phyloP scores from a whole-genome alignment of 2,113 vertebrate species.

The Calcarius ornatus region DNA sequence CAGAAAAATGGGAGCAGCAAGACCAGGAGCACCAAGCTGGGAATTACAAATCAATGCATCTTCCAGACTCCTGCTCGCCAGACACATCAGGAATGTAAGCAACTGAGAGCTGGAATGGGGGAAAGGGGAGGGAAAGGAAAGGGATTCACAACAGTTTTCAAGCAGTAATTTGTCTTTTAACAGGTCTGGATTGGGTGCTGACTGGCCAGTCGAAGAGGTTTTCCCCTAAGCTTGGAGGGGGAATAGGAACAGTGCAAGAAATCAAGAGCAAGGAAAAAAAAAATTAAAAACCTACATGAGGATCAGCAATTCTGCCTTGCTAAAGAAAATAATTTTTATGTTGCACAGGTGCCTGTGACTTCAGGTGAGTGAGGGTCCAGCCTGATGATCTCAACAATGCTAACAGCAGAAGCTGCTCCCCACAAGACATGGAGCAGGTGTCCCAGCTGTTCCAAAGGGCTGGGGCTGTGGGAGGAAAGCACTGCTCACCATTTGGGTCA shows the following conservation, averaged over 20 bases:
- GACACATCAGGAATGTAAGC: neutral
- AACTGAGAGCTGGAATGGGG: neutral
- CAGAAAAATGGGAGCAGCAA: neutral
- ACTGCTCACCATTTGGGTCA: neutral
- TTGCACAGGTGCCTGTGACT: neutral
- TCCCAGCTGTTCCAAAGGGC: rapidly evolving
- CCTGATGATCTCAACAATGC: neutral
- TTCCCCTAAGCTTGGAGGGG: neutral
- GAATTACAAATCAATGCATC: neutral
- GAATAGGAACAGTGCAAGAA: neutral
- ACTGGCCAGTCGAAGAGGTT: neutral
- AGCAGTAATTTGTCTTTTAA: neutral
- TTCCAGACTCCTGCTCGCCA: neutral
- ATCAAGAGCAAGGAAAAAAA: neutral
- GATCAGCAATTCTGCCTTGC: neutral
- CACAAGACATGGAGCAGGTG: rapidly evolving
- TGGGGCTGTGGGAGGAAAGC: neutral
- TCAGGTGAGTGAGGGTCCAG: neutral
- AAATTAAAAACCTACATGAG: rapidly evolving
- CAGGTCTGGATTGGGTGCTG: neutral
- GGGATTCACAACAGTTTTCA: neutral
- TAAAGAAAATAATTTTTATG: neutral
- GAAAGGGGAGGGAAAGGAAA: neutral
- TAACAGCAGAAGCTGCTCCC: neutral
- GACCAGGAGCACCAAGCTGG: neutral